Evolutionary conservation across 2,797 vertebrate species (phyloP).

Genomic region (Neostethus bicornis): DNA sequence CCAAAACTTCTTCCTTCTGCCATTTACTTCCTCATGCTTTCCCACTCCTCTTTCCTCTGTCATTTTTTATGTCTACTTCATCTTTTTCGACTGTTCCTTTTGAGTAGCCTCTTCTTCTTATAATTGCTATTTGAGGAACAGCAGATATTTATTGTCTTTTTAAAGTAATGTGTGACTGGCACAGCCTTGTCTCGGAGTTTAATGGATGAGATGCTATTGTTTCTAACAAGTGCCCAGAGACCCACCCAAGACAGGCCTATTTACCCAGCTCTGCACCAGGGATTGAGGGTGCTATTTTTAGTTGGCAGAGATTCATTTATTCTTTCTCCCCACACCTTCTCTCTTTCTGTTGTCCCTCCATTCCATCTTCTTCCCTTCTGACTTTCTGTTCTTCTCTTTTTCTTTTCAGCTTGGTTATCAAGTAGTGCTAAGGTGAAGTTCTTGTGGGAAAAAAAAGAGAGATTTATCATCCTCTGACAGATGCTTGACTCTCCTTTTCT

Average conservation of each 20-base stretch:
- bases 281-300: conserved; percentile 75
- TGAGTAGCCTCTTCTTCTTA: conserved; percentile 18
- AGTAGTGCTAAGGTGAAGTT: conserved; percentile 11
- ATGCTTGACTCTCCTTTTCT: conserved; percentile 32
- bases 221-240: conserved; percentile 78
- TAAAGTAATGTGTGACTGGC: conserved; percentile 17
- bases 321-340: conserved; percentile 35
- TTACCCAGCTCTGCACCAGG: conserved; percentile 66
- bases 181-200: conserved; percentile 51
- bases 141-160: too few species aligned
- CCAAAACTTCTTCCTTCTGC: conserved; percentile 21
- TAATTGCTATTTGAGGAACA: conserved; percentile 51
- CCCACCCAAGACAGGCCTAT: conserved; percentile 70
- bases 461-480: conserved; percentile 41
- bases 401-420: conserved; percentile 43
- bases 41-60: conserved; percentile 32
- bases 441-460: conserved; percentile 23
- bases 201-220: conserved; percentile 70
- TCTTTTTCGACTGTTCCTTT: conserved; percentile 25
- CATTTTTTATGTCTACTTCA: conserved; percentile 25
- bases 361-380: conserved; percentile 17
- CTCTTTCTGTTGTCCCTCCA: conserved; percentile 46
- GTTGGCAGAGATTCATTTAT: conserved; percentile 66
- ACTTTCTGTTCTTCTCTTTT: conserved; percentile 30
- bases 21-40: conserved; percentile 51